Evolutionary conservation across 2,888 invertebrate genomes (phyloP), one percentile per base, ranked within the genome.

Genomic region (Orthonevra nobilis): DNA sequence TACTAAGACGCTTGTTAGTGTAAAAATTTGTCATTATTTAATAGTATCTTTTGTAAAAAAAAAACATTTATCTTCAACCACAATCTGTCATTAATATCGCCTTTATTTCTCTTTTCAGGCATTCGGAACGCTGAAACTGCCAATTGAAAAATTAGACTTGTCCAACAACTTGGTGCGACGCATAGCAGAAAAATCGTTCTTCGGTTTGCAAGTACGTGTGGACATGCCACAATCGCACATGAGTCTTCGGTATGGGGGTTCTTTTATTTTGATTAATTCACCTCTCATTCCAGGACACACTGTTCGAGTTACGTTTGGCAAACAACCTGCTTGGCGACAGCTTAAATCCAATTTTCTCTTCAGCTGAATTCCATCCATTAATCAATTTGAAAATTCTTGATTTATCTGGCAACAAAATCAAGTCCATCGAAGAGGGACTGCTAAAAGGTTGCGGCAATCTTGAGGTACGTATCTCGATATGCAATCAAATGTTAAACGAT

Each of bases 261-360:
- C n/a, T 46, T 23, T 23, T 32, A 48, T 66, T 46, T 66, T 44
- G 34, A 60, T 30, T 52, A 64, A 64, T 50, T 36, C 32, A 1
- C 15, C 23, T 34, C 38, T 36, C 5, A 38, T 74, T 61, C 14
- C 89, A 90, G 84, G 90, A 91, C 1, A 92, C 93, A 6, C 89
- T 97, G 32, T 92, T 92, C 14, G 93, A 93, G 83, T 87, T 97
- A 32, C 91, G 92, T 10, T 88, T 97, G 56, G 91, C 94, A 20
- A 92, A 95, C 84, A 97, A 97, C 86, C 89, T 95, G n/a, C 90
- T 97, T 20, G 97, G 97, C 0, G 96, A 97, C 86, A 95, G 94
- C 84, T 89, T 97, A 20, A 97, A 96, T 89, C 97, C 97, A 0
- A 96, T 97, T 82, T 97, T 97, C 88, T 95, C 96, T 14, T 94